Conservation (phyloP, 2,797 vertebrate species). For the Anguilla marmorata region DNA sequence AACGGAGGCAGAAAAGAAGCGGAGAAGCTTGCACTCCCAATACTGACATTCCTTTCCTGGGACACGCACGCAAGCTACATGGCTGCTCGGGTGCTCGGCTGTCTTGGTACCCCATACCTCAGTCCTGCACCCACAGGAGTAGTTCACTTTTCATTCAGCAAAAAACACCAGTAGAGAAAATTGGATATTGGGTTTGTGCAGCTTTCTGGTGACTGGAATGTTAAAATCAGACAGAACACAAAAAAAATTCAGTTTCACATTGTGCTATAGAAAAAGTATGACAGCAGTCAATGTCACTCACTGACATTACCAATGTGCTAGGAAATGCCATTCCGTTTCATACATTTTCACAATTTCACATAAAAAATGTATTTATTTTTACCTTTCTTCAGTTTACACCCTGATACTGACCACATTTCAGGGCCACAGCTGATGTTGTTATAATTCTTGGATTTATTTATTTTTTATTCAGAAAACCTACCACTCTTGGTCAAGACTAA, state of each 20-base stretch:
- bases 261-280: not conserved
- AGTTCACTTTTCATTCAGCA: not conserved
- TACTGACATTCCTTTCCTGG: not conserved
- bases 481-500: slow-evolving; percentile 78
- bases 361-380: not conserved
- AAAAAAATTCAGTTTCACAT: not conserved
- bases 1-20: not conserved
- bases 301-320: not conserved
- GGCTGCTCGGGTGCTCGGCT: not conserved
- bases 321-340: not conserved
- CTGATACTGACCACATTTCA: not conserved
- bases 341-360: not conserved
- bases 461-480: slow-evolving; percentile 48
- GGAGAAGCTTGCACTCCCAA: not conserved
- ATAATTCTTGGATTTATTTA: not conserved
- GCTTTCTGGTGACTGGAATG: not conserved
- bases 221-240: not conserved
- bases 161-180: not conserved
- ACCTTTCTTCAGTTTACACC: not conserved
- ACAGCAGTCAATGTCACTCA: not conserved
- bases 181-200: not conserved
- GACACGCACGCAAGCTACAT: not conserved
- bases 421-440: not conserved
- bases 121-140: not conserved
- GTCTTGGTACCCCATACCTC: not conserved